A percentile compares a stretch with the other conserved stretches of the same genome.
Conservation (phyloP, 2,113 vertebrate genomes). For the Osmerus eperlanus region DNA sequence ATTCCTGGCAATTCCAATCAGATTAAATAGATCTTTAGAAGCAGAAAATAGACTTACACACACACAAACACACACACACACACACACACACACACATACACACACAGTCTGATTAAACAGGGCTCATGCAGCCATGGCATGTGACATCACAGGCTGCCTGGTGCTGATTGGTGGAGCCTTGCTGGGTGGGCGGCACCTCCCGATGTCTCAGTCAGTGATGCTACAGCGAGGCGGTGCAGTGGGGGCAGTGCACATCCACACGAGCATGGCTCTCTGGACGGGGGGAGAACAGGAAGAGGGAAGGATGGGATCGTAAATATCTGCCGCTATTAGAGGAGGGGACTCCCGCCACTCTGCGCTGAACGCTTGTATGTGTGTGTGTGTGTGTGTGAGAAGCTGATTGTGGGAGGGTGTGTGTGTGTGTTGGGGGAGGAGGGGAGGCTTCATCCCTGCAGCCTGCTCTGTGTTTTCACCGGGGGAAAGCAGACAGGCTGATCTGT, state of each 20-base stretch:
- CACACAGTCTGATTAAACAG: slow-evolving; percentile 42
- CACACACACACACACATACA: slow-evolving; percentile 22
- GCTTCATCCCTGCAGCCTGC: slow-evolving; percentile 46
- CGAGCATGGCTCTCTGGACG: slow-evolving; percentile 60
- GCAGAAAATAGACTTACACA: slow-evolving; percentile 16
- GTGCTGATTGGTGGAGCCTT: slow-evolving; percentile 66
- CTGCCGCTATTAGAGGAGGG: slow-evolving; percentile 41
- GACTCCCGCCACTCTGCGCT: neutral
- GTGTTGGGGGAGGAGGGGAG: slow-evolving; percentile 53
- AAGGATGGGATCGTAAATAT: slow-evolving; percentile 53
- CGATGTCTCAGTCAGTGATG: slow-evolving; percentile 66
- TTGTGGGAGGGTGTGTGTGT: slow-evolving; percentile 32
- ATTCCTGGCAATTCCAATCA: slow-evolving; percentile 17
- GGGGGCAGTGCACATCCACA: slow-evolving; percentile 66
- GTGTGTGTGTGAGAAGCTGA: slow-evolving; percentile 21
- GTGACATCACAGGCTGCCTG: slow-evolving; percentile 74
- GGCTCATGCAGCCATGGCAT: slow-evolving; percentile 71
- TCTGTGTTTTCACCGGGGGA: slow-evolving; percentile 51
- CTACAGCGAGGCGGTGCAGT: slow-evolving; percentile 69
- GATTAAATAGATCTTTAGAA: slow-evolving; percentile 39
- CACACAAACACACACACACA: slow-evolving; percentile 23
- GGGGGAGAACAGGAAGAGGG: slow-evolving; percentile 60
- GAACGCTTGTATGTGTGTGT: slow-evolving; percentile 29
- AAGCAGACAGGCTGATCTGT: slow-evolving; percentile 60
- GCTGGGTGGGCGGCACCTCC: slow-evolving; percentile 53